These are phyloP conservation scores for Lynx canadensis DNA, from an alignment of 2,113 vertebrate genomes.

Conservation along the genomic window DNA sequence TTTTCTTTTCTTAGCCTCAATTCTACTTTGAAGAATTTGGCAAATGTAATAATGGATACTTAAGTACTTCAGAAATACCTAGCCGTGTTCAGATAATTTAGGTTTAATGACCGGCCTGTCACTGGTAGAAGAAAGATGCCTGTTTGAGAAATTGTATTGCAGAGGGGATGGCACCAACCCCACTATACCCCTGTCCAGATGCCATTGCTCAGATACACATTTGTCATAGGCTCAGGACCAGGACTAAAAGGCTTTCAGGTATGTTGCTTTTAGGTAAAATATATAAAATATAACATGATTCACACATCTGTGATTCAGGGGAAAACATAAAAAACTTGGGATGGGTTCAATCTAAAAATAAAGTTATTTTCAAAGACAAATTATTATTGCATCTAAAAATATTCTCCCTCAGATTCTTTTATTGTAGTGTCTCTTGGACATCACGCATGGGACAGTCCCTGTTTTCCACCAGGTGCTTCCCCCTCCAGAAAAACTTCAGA, in stretches of 20 bases:
- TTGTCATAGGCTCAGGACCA: neutral
- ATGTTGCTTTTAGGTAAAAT: neutral
- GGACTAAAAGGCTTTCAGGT: neutral
- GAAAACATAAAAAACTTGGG: neutral
- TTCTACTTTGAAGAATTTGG: constrained; percentile 32
- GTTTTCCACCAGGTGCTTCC: neutral
- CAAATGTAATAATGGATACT: constrained; percentile 61
- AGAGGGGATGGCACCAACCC: neutral
- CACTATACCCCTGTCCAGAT: neutral
- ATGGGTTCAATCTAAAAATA: neutral
- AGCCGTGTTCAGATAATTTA: constrained; percentile 52
- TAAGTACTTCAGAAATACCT: constrained; percentile 56
- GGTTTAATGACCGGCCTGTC: neutral
- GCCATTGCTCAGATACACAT: neutral
- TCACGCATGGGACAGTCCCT: neutral
- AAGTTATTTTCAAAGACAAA: neutral
- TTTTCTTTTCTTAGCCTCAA: constrained; percentile 48
- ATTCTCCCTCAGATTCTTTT: neutral
- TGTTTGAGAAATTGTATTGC: neutral
- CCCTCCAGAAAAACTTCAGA: neutral
- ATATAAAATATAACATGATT: neutral
- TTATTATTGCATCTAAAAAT: neutral
- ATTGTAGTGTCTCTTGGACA: neutral
- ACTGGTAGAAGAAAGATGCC: constrained; percentile 35
- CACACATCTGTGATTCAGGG: neutral